Evolutionary conservation across 1,140 invertebrate species (phyloP).

Genomic region (Sycophila sp.): DNA sequence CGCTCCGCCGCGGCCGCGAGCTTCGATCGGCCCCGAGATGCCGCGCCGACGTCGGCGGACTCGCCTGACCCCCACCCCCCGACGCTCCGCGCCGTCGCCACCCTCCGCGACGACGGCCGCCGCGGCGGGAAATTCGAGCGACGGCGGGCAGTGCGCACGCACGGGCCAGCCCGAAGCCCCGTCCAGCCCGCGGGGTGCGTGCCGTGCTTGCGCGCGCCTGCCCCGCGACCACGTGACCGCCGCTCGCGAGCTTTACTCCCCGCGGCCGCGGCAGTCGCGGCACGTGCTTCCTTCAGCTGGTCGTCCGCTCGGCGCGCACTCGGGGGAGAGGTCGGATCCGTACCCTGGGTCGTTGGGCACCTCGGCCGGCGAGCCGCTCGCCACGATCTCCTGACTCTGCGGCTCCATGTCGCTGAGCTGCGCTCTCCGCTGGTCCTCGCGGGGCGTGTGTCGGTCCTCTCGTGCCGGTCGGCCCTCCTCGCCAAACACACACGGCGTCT

Average conservation of each 20-base stretch:
- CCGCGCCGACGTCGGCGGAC: conserved; percentile 2
- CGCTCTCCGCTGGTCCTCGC: background rate
- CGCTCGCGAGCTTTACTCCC: too few relatives aligned
- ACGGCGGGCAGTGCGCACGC: conserved; percentile 7
- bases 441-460: conserved; percentile 32
- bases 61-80: conserved; percentile 40
- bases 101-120: too few relatives aligned
- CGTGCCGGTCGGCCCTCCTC: background rate
- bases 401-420: conserved; percentile 69
- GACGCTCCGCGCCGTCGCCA: too few relatives aligned
- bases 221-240: too few relatives aligned
- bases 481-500: conserved; percentile 8
- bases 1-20: background rate
- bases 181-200: too few relatives aligned
- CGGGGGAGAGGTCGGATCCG: conserved; percentile 33
- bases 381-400: conserved; percentile 77
- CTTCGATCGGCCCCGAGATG: conserved; percentile 42
- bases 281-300: background rate
- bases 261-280: background rate
- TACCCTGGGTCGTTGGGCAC: conserved; percentile 92
- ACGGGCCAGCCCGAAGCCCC: too few relatives aligned
- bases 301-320: background rate
- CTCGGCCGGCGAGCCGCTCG: conserved; percentile 81
- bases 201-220: too few relatives aligned
- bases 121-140: conserved; percentile 41